Conservation (phyloP, 2,797 vertebrate species). For the Sebastes oblongus region DNA sequence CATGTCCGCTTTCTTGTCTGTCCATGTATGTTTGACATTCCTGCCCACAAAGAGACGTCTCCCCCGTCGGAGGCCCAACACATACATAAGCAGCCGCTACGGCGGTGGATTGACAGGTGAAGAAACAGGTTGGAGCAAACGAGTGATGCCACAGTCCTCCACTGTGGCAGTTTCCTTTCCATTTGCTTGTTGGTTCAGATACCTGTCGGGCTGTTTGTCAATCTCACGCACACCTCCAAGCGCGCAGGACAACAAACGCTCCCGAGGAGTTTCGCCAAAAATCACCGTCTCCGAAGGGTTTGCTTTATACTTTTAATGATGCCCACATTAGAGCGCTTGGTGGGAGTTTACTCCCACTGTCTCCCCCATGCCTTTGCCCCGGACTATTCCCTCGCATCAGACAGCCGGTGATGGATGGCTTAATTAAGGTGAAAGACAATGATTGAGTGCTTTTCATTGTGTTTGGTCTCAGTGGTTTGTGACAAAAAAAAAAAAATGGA, state of each 20-base stretch:
- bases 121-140: slow-evolving; percentile 31
- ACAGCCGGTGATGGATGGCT: slow-evolving; percentile 82
- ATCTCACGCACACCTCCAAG: slow-evolving; percentile 19
- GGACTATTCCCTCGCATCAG: slow-evolving; percentile 68
- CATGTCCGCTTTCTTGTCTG: slow-evolving; percentile 2
- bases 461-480: slow-evolving; percentile 79
- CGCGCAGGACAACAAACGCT: slow-evolving; percentile 34
- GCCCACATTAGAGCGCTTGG: slow-evolving; percentile 37
- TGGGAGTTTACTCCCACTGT: slow-evolving; percentile 55
- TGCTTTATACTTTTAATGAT: slow-evolving; percentile 66
- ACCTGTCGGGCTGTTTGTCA: slow-evolving; percentile 38
- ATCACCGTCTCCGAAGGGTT: slow-evolving; percentile 1
- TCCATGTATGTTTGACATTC: slow-evolving; percentile 18
- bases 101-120: slow-evolving; percentile 36
- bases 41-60: slow-evolving; percentile 12
- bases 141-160: slow-evolving; percentile 6
- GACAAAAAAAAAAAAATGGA: slow-evolving; percentile 69
- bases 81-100: slow-evolving; percentile 11
- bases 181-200: slow-evolving; percentile 27
- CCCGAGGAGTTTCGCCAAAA: slow-evolving; percentile 5
- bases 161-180: slow-evolving; percentile 9
- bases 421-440: slow-evolving; percentile 84
- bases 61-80: not conserved
- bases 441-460: slow-evolving; percentile 83
- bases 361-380: slow-evolving; percentile 53